Percentiles rank a stretch among this genome's conserved stretches.
phyloP scores from a whole-genome alignment of 2,113 vertebrate species.

The Corvus moneduloides region DNA sequence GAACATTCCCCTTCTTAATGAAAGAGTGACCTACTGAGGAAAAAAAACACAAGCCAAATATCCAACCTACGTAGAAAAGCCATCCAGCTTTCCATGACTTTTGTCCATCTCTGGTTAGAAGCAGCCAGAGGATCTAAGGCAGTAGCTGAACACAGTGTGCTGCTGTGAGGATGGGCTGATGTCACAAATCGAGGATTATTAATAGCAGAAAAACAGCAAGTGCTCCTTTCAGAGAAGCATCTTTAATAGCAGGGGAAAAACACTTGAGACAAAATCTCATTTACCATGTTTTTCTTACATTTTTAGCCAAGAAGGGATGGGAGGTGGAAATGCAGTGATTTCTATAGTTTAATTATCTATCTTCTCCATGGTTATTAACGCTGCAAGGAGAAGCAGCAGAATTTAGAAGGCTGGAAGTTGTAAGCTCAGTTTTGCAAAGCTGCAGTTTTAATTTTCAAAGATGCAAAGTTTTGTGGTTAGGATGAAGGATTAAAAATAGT shows the following conservation, averaged over 20 bases:
- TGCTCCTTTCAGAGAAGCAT: constrained; percentile 23
- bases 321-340: neutral
- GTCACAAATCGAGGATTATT: constrained; percentile 56
- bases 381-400: neutral
- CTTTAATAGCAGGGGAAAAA: constrained; percentile 52
- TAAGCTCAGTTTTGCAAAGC: neutral
- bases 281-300: constrained; percentile 36
- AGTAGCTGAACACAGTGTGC: neutral
- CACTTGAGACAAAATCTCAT: constrained; percentile 31
- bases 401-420: neutral
- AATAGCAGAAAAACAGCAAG: constrained; percentile 57
- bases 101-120: neutral
- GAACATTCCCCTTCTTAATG: neutral
- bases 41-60: neutral
- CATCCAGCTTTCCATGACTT: neutral
- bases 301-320: neutral
- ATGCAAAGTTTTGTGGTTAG: neutral
- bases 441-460: constrained; percentile 18
- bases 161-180: constrained; percentile 53
- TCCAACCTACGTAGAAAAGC: neutral
- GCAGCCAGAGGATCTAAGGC: neutral
- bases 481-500: neutral
- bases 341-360: neutral
- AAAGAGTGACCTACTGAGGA: neutral
- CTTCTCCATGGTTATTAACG: neutral